Conservation (phyloP, 2,113 vertebrate species). For the Plestiodon gilberti region DNA sequence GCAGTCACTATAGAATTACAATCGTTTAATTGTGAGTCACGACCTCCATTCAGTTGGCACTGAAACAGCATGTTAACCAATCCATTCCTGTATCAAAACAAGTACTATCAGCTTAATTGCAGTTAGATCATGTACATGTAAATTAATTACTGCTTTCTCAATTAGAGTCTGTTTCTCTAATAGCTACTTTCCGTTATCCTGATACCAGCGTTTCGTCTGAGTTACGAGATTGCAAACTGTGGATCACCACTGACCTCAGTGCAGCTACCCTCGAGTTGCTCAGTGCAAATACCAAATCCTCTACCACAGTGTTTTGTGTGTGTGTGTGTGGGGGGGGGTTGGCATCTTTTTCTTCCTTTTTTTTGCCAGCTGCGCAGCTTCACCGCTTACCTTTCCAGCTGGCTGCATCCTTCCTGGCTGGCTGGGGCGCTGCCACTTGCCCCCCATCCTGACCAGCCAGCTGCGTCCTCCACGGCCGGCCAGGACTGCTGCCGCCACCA, state of each 20-base stretch:
- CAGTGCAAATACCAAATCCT: not conserved
- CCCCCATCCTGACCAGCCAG: too few species aligned
- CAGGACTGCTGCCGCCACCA: too few species aligned
- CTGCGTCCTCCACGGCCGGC: too few species aligned
- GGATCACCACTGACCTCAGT: not conserved
- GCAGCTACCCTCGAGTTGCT: fast-evolving
- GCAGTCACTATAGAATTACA: constrained; percentile 6
- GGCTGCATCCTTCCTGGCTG: too few species aligned
- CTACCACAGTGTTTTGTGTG: too few species aligned
- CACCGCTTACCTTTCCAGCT: too few species aligned
- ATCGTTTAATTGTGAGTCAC: not conserved
- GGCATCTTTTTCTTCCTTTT: too few species aligned
- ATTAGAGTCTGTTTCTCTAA: not conserved
- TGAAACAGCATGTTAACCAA: constrained; percentile 31
- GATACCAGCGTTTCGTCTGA: not conserved
- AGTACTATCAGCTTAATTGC: not conserved
- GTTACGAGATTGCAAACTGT: fast-evolving
- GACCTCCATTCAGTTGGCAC: not conserved
- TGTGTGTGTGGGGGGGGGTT: too few species aligned
- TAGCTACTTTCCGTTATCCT: not conserved
- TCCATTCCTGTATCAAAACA: constrained; percentile 31
- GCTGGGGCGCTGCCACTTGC: too few species aligned
- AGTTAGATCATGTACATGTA: constrained; percentile 8
- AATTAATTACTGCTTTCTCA: constrained; percentile 17
- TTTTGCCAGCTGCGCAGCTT: too few species aligned